Evolutionary conservation across 2,113 vertebrate genomes (phyloP), one percentile per base, ranked within the genome.

Genomic region (Eudorcas thomsonii): DNA sequence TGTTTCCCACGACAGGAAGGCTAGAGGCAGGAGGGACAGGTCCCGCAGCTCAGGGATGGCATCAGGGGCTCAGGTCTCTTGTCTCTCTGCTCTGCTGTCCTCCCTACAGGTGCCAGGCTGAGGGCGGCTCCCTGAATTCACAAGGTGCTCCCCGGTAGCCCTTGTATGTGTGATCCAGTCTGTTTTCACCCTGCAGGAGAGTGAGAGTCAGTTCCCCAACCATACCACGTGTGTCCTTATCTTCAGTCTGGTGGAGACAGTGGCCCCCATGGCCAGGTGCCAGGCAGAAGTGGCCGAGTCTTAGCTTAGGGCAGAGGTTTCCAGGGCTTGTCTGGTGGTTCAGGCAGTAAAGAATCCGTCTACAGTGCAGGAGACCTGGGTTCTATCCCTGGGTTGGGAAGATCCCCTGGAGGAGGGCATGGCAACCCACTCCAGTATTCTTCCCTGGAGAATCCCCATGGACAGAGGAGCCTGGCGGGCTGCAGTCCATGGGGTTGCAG

Each of bases 61-160:
- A 28, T 30, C 48, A 3, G 21, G 39, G 9, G 19, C 43, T 39
- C 15, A 3, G 3, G 1, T 13, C 55, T 89, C 62, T 54, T 36
- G 55, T 43, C 28, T 14, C 26, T 59, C 48, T 23, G n/a, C 30
- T 89, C 36, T 48, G 5, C 9, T 11, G 9, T 90, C 14, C 45
- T 88, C 7, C 45, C n/a, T 1, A 2, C 9, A 2, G 59, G 5
- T 45, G 25, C 36, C 36, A 3, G 43, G n/a, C 7, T n/a, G 14
- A 28, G 6, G 48, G 17, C 0, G 0, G 17, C 23, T 45, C 43
- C 33, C 48, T 78, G 57, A 33, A n/a, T 54, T 50, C 81, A 52
- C 33, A 52, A 50, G 80, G 36, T 48, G 52, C 12, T 39, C 16
- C 8, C 45, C 11, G 14, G 48, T 15, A 33, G 28, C 48, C 26